Base-by-base conservation (phyloP, 2,113 vertebrate genomes). In the Eublepharis macularius region DNA sequence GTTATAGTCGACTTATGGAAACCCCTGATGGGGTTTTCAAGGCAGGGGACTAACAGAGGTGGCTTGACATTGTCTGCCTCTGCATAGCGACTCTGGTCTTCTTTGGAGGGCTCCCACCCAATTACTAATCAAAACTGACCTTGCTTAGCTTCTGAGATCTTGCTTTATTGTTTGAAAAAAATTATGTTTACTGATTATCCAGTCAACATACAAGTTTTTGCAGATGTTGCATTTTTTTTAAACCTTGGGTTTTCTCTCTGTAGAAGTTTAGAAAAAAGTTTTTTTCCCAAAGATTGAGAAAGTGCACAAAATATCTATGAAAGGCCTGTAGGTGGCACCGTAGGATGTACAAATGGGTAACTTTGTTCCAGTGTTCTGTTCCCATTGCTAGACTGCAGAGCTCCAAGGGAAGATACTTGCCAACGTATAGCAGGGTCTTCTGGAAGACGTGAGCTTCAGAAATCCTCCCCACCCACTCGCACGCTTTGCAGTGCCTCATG, bases 251-350 rank as follows among this genome's bases (percentile, higher is more conserved):
- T 70, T 70, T 70, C 34, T 70, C 19, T n/a, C n/a, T 36, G 66
- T 34, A 36, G 66, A 34, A 69, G 32, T 11, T 43, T 26, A n/a
- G n/a, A n/a, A 76, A 76, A 13, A 0, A 75, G 29, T 57, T 0
- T 60, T 19, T 54, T 54, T 54, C 19, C 19, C 6, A 51, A 51
- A 2, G n/a, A n/a, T n/a, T 1, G 0, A 26, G 43, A 1, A n/a
- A 14, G n/a, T 0, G 70, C 1, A 0, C 0, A 14, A 72, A 63
- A 2, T 74, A 65, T 83, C 88, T 39, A 2, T 76, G n/a, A 86
- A 73, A 4, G 0, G 86, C 90, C 95, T 79, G 6, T 60, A 94
- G 94, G 4, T 93, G 95, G 94, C 92, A 91, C 89, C 91, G 65
- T 69, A 29, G 26, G 93, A 91, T 91, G 39, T 89, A 24, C 0